Percentiles rank a stretch among this genome's conserved stretches.
Conservation (phyloP, 2,797 vertebrate genomes). For the Pampus argenteus region DNA sequence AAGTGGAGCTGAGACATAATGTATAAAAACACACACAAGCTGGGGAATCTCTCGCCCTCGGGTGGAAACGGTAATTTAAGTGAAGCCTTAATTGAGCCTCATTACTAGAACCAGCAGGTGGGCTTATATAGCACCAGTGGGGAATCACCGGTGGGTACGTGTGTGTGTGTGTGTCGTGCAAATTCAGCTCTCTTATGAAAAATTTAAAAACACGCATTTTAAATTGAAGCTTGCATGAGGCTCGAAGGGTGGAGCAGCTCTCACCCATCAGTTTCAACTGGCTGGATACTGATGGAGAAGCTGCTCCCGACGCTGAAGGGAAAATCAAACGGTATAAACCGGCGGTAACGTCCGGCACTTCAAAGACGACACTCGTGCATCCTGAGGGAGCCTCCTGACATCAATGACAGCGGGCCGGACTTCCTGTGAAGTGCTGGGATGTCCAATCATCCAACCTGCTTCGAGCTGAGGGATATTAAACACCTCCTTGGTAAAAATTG, state of each 20-base stretch:
- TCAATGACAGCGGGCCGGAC: slow-evolving; percentile 31
- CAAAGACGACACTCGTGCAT: slow-evolving; percentile 54
- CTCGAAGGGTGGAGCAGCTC: slow-evolving; percentile 14
- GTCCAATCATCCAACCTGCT: slow-evolving; percentile 18
- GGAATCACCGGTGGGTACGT: neutral
- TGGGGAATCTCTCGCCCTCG: slow-evolving; percentile 38
- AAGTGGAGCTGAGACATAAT: slow-evolving; percentile 1
- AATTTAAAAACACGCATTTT: no score
- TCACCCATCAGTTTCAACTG: slow-evolving; percentile 13
- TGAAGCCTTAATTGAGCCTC: slow-evolving; percentile 54
- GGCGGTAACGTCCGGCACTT: slow-evolving; percentile 37
- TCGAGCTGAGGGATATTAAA: slow-evolving; percentile 46
- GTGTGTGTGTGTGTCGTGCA: neutral
- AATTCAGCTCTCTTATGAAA: no score
- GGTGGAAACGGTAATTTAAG: slow-evolving; percentile 48
- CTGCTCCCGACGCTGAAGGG: slow-evolving; percentile 37
- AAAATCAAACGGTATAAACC: slow-evolving; percentile 52
- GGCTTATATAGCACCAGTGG: slow-evolving; percentile 18
- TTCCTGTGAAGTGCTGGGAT: slow-evolving; percentile 38
- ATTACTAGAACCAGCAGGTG: slow-evolving; percentile 55
- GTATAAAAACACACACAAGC: slow-evolving; percentile 21
- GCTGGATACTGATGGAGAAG: slow-evolving; percentile 42
- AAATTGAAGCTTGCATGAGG: no score
- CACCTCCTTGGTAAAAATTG: slow-evolving; percentile 44
- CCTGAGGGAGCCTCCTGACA: slow-evolving; percentile 52